Base-by-base conservation (phyloP, 2,797 vertebrate species). In the Galagoides demidoff region DNA sequence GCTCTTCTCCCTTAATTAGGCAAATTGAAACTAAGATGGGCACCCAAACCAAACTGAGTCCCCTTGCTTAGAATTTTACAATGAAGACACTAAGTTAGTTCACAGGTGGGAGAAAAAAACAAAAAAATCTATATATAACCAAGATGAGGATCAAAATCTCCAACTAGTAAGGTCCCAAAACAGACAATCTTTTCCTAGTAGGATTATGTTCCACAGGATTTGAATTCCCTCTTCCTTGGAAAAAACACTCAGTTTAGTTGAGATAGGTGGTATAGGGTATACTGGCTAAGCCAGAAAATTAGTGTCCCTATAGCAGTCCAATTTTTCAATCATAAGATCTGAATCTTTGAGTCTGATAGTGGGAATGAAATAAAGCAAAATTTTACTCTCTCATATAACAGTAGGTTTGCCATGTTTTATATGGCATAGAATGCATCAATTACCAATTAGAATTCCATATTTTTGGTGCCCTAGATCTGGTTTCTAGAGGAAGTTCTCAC, bases 21-120 rank as follows among this genome's bases (percentile, higher is more conserved):
- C 55, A 73, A 43, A 57, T n/a, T 16, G 22, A 85, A 74, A 52
- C n/a, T 83, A 77, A 76, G 29, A 68, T 37, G 31, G 14, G 9
- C 4, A 31, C 43, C 70, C 45, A 20, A 13, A 7, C 45, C 57
- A 49, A 81, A 86, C 0, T 14, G 29, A 90, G 23, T 59, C 83
- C 20, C 43, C 52, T 55, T 49, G 59, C 61, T 95, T 31, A 57
- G 59, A 74, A 74, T 93, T 83, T 89, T 71, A 83, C 79, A 92
- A 70, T 64, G 52, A 84, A 59, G 13, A 31, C 16, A 37, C 12
- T 17, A 31, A 29, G 16, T 49, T 27, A 29, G 13, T 86, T 82
- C 37, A 90, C 7, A 68, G 57, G 68, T 43, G 49, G 57, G 43
- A 57, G 49, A 52, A 3, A 59, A 59, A 61, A 10, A 89, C 61